A percentile compares a stretch with the other conserved stretches of the same genome.
phyloP scores from a whole-genome alignment of 2,797 vertebrate species.

The Phoeniculus purpureus region DNA sequence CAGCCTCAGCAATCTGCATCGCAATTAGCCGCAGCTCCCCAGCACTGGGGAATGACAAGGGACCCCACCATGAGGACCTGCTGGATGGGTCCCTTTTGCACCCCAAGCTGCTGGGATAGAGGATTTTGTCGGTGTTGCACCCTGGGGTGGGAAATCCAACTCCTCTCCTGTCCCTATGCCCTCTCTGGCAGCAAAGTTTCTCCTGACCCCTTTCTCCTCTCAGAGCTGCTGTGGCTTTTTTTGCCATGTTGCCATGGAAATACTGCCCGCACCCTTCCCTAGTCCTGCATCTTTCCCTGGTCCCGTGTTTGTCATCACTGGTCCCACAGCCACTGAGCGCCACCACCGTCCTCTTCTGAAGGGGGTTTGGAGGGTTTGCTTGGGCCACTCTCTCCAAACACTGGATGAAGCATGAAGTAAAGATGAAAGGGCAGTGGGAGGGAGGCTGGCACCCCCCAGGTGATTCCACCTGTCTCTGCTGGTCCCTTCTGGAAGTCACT shows the following conservation, averaged over 20 bases:
- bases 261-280: background rate
- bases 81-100: accelerated
- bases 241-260: conserved; percentile 65
- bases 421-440: background rate
- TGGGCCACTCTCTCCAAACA: background rate
- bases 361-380: background rate
- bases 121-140: background rate
- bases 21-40: background rate
- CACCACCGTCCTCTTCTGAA: background rate
- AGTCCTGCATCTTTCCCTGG: background rate
- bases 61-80: accelerated
- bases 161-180: background rate
- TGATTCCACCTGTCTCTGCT: background rate
- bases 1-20: background rate
- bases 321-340: background rate
- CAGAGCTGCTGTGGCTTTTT: background rate
- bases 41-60: accelerated
- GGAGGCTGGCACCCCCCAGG: accelerated
- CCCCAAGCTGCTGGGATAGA: accelerated
- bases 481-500: background rate
- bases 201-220: background rate
- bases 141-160: accelerated
- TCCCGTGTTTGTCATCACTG: background rate
- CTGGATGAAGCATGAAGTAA: background rate
- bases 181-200: background rate